Conservation (phyloP, 37 sponge, comb jelly and placozoan genomes). For the Aphrocallistes beatrix region DNA sequence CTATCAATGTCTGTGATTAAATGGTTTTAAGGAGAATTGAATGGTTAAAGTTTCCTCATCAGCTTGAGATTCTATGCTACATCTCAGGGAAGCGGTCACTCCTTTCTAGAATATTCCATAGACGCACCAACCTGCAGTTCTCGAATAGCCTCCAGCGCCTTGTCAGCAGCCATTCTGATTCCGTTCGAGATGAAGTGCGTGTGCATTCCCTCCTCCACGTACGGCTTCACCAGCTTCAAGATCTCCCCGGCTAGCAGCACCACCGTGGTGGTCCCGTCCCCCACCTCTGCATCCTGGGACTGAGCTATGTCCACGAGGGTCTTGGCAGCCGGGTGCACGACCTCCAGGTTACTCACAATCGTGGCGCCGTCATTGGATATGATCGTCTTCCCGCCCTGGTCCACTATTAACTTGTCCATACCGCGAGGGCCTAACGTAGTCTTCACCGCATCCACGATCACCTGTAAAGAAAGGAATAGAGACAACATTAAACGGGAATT, state of each 20-base stretch:
- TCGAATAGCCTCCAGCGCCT: background rate
- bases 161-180: constrained; percentile 48
- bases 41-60: background rate
- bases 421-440: constrained; percentile 96
- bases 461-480: no score
- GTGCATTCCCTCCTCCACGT: constrained; percentile 93
- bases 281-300: constrained; percentile 98
- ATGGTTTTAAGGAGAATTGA: background rate
- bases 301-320: constrained; percentile 91
- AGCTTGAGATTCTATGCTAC: background rate
- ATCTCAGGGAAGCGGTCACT: no score
- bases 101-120: no score
- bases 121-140: constrained; percentile 9
- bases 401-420: constrained; percentile 98
- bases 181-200: constrained; percentile 88
- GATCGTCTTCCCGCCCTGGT: constrained; percentile 89
- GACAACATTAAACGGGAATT: no score
- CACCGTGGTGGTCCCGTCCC: constrained; percentile 96
- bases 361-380: constrained; percentile 99
- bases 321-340: constrained; percentile 96
- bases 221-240: constrained; percentile 83
- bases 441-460: constrained; percentile 76
- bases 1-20: background rate
- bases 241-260: constrained; percentile 91
- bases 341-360: constrained; percentile 81